Evolutionary conservation across 2,888 invertebrate genomes (phyloP), one percentile per base, ranked within the genome.

Genomic region (Pasiphila rectangulata): DNA sequence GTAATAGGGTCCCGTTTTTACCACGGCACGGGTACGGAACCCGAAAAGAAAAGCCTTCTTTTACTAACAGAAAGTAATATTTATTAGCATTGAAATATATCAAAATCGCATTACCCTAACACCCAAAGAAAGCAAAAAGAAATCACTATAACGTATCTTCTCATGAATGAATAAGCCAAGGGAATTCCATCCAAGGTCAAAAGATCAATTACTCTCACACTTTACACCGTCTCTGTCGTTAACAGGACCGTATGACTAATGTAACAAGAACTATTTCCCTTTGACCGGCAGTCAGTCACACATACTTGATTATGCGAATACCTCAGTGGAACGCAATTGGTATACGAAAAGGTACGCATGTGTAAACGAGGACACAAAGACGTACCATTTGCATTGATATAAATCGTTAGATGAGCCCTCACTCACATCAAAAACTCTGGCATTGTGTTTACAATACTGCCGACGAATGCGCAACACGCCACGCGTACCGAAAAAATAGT

Each of bases 311-410:
- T 25, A 38, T 27, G 27, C 19, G 17, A 38, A 27, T 38, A 27
- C 19, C 27, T 27, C 9, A 5, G 9, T 7, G 16, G 24, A 24
- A 37, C 10, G 21, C 35, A 38, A 17, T 7, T 27, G 12, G 19
- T 4, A 19, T 38, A 10, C 4, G 20, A 17, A 46, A 38, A 45
- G 48, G 30, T 29, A 30, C 30, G 41, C 32, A 34, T 42, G 42
- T 15, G n/a, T 23, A 23, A 25, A 44, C 32, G 38, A n/a, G 41
- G 30, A 30, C 29, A 41, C 21, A 38, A 40, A 20, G 25, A 46
- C 19, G 19, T 29, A 23, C 16, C 25, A 23, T 35, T 36, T 27
- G 27, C n/a, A n/a, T n/a, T n/a, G n/a, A n/a, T n/a, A n/a, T n/a
- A n/a, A n/a, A n/a, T n/a, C n/a, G n/a, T n/a, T n/a, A n/a, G n/a